Conservation (phyloP, 2,113 vertebrate species). For the Ptilonorhynchus violaceus region DNA sequence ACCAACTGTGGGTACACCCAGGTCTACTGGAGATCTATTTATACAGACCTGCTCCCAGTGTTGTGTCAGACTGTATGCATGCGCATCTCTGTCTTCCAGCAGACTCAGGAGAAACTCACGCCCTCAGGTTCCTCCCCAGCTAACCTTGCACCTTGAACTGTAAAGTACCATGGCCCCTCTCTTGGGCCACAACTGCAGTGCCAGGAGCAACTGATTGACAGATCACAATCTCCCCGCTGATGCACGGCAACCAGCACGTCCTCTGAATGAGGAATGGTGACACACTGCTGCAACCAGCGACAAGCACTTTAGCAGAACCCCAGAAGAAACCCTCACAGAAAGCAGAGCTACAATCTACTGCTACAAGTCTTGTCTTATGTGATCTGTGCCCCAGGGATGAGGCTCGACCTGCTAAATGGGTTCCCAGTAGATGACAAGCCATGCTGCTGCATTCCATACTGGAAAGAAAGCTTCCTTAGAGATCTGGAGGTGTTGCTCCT, state of each 20-base stretch:
- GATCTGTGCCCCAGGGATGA: not conserved
- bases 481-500: not conserved
- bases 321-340: not conserved
- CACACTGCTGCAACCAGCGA: rapidly evolving
- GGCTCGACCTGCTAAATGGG: not conserved
- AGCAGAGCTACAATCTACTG: not conserved
- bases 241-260: not conserved
- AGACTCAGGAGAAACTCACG: not conserved
- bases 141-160: not conserved
- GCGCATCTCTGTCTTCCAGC: not conserved
- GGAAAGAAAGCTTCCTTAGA: not conserved
- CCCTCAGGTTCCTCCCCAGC: not conserved
- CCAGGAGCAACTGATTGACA: not conserved
- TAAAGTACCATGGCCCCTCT: not conserved
- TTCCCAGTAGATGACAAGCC: not conserved
- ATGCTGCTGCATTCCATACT: not conserved
- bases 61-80: not conserved
- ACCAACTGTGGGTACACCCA: not conserved
- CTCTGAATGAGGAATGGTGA: not conserved
- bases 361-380: not conserved
- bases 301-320: not conserved
- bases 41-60: not conserved
- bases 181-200: not conserved
- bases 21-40: not conserved
- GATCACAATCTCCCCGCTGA: not conserved